phyloP scores from a whole-genome alignment of 2,113 vertebrate species.

The Narcine bancroftii region DNA sequence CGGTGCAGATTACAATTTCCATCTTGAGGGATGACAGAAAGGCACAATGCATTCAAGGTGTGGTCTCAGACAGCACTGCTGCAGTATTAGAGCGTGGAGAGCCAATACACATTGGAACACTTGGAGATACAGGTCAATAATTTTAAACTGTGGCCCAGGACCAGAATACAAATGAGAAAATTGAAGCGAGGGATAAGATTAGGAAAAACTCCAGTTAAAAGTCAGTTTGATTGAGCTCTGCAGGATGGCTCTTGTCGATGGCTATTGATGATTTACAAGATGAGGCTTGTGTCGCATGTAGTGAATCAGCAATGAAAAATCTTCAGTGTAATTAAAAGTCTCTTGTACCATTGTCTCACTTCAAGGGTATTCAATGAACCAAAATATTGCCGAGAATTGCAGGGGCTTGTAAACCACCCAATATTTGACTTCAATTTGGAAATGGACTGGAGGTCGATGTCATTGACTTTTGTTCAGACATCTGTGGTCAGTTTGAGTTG shows the following conservation, averaged over 20 bases:
- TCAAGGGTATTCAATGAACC: neutral
- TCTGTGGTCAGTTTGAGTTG: too few relatives aligned
- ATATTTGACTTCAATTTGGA: too few relatives aligned
- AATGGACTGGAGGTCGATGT: too few relatives aligned
- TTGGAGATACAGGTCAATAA: neutral
- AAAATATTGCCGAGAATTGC: neutral
- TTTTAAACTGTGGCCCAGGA: neutral
- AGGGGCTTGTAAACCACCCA: neutral
- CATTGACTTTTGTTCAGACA: too few relatives aligned
- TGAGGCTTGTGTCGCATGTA: neutral
- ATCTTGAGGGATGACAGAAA: neutral
- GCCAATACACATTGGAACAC: neutral
- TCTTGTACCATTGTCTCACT: too few relatives aligned
- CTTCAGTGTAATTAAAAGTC: neutral
- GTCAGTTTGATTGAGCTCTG: neutral
- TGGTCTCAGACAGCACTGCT: neutral
- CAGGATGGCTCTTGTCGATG: neutral
- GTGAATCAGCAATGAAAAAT: neutral
- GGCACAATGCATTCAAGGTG: neutral
- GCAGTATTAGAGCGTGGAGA: neutral
- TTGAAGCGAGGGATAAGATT: neutral
- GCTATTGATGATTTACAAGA: neutral
- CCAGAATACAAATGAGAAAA: neutral
- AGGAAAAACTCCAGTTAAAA: neutral
- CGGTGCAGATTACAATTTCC: neutral